Conservation (phyloP, 2,113 vertebrate genomes). For the Piliocolobus tephrosceles region DNA sequence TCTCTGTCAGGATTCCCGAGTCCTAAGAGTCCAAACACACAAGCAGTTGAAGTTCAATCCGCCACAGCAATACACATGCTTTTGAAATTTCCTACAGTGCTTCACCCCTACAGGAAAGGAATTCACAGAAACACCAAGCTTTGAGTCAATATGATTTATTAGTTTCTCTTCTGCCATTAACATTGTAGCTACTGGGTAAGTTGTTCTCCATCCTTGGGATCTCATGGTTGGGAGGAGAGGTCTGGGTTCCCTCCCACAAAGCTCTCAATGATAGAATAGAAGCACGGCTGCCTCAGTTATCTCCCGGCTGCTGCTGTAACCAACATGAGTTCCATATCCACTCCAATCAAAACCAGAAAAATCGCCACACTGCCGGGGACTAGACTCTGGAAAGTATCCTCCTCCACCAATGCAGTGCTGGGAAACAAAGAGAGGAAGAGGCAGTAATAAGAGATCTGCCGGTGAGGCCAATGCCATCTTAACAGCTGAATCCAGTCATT, state of each 20-base stretch:
- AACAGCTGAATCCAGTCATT: not conserved
- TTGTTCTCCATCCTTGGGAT: not conserved
- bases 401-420: constrained; percentile 75
- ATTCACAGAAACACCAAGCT: not conserved
- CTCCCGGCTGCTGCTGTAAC: not conserved
- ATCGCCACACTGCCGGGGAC: constrained; percentile 68
- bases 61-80: not conserved
- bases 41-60: not conserved
- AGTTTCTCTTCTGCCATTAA: not conserved
- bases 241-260: not conserved
- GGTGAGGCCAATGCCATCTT: not conserved
- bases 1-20: not conserved
- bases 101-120: not conserved
- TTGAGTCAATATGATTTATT: not conserved
- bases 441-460: not conserved
- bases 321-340: constrained; percentile 60
- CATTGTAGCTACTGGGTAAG: not conserved
- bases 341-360: constrained; percentile 72
- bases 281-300: constrained; percentile 55
- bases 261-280: constrained; percentile 65
- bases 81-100: not conserved
- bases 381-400: constrained; percentile 61
- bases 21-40: not conserved
- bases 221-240: not conserved
- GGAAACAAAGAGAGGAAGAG: not conserved